A percentile compares a stretch with the other conserved stretches of the same genome.
Conservation (phyloP, 1,140 invertebrate genomes). For the Atopsyche davidsoni region DNA sequence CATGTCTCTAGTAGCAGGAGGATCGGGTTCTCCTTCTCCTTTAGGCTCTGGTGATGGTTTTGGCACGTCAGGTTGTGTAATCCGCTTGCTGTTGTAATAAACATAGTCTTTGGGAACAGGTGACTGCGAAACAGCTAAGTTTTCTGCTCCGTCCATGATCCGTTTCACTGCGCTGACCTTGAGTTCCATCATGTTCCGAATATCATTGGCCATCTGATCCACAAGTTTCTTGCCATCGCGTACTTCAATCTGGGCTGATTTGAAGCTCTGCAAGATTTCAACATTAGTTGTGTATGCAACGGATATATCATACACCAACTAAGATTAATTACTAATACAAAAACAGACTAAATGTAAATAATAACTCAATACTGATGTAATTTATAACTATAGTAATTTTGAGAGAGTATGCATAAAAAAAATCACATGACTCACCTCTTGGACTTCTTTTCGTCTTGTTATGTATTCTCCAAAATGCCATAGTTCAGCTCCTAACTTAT, state of each 20-base stretch:
- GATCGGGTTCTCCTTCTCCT: constrained; percentile 48
- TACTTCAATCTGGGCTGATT: constrained; percentile 60
- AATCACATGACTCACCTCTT: constrained; percentile 45
- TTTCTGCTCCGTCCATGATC: constrained; percentile 76
- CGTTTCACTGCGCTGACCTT: constrained; percentile 79
- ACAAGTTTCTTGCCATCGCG: constrained; percentile 66
- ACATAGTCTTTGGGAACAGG: constrained; percentile 57
- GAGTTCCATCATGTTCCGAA: constrained; percentile 75
- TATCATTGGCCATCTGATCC: constrained; percentile 69
- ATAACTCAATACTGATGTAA: too few relatives aligned
- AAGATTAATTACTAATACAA: too few relatives aligned
- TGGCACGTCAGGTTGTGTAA: constrained; percentile 46
- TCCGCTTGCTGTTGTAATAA: constrained; percentile 70
- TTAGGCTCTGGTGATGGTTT: constrained; percentile 46
- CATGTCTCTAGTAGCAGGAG: constrained; percentile 49
- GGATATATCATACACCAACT: constrained; percentile 14
- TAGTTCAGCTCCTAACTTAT: constrained; percentile 64
- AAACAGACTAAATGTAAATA: too few relatives aligned
- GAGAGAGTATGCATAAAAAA: neutral
- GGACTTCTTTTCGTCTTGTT: constrained; percentile 63
- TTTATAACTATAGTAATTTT: too few relatives aligned
- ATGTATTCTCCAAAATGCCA: constrained; percentile 66
- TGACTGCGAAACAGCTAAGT: constrained; percentile 56
- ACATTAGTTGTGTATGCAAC: constrained; percentile 31
- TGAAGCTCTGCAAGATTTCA: constrained; percentile 58